phyloP scores from a whole-genome alignment of 2,113 vertebrate genomes.

The Poeciliopsis retropinna region DNA sequence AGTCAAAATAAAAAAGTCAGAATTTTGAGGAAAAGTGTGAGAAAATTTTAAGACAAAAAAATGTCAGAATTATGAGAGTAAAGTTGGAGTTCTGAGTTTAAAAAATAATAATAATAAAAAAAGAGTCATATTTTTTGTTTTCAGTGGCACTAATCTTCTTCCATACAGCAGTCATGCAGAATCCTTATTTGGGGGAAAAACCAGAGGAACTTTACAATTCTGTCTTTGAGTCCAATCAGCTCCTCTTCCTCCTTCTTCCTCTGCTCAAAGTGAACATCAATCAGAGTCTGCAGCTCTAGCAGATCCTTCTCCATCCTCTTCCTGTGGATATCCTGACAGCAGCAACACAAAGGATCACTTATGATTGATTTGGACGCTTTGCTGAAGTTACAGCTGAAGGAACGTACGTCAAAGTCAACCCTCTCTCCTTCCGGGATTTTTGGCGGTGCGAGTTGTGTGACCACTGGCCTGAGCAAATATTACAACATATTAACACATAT shows the following conservation, averaged over 20 bases:
- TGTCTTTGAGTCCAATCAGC: constrained; percentile 91
- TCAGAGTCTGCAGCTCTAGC: constrained; percentile 94
- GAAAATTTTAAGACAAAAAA: no score
- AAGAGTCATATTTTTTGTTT: no score
- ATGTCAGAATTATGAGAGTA: no score
- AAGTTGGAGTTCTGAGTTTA: no score
- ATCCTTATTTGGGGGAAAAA: not conserved
- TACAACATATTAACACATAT: not conserved
- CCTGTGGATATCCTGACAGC: constrained; percentile 92
- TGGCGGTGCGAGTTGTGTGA: constrained; percentile 75
- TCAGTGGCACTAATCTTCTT: no score
- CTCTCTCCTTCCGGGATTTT: constrained; percentile 83
- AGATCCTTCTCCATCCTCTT: constrained; percentile 98
- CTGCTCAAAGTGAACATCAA: constrained; percentile 96
- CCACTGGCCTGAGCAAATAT: constrained; percentile 43
- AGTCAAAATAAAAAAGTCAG: no score
- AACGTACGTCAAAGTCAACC: constrained; percentile 82
- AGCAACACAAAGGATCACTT: not conserved
- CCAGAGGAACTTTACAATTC: constrained; percentile 83
- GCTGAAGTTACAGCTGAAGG: not conserved
- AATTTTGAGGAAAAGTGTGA: no score
- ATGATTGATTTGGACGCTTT: not conserved
- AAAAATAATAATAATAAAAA: no score
- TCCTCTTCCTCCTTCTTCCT: constrained; percentile 96
- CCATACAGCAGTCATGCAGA: not conserved